Conservation (phyloP, 2,888 invertebrate genomes). For the Drosophila picticornis region DNA sequence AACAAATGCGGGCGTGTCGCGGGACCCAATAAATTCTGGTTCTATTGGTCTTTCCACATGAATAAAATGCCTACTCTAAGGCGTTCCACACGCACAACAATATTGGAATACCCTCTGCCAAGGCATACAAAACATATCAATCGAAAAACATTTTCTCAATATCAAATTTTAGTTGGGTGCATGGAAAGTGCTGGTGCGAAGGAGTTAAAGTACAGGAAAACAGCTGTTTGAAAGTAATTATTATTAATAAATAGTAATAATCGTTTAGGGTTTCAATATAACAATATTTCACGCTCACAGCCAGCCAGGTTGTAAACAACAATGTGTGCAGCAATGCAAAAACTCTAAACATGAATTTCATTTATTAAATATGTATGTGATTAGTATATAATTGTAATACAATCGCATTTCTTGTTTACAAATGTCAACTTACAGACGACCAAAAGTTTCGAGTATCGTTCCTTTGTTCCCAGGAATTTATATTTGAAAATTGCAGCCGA, state of each 20-base stretch:
- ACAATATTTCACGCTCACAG: not conserved
- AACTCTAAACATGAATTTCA: not conserved
- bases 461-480: not conserved
- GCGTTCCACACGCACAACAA: not conserved
- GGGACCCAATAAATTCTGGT: not conserved
- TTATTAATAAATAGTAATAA: not conserved
- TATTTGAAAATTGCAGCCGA: not conserved
- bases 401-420: not conserved
- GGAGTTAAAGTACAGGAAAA: not conserved
- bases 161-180: not conserved
- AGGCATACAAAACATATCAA: not conserved
- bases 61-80: not conserved
- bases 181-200: not conserved
- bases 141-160: not conserved
- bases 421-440: not conserved
- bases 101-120: not conserved
- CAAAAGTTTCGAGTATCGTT: not conserved
- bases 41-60: not conserved
- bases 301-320: not conserved
- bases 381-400: not conserved
- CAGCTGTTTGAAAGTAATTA: not conserved
- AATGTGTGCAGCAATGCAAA: not conserved
- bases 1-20: not conserved
- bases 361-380: slow-evolving; percentile 1
- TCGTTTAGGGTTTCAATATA: not conserved